These are phyloP conservation scores for Darevskia nairensis DNA, from an alignment of 2,797 vertebrate genomes.

Conservation along the genomic window DNA sequence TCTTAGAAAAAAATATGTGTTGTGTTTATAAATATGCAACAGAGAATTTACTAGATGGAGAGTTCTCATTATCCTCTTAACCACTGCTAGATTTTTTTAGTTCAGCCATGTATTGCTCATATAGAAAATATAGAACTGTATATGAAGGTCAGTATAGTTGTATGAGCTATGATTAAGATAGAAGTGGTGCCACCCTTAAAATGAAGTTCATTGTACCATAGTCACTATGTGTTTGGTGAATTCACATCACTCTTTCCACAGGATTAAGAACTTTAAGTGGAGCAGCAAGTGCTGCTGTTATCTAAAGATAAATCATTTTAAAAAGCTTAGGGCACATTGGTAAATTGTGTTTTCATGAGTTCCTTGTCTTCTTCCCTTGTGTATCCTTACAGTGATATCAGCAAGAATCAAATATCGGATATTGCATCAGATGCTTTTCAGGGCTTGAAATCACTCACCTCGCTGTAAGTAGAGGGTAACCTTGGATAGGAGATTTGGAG, in stretches of 20 bases:
- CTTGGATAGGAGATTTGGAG: constrained; percentile 36
- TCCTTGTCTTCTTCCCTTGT: constrained; percentile 15
- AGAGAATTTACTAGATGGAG: not conserved
- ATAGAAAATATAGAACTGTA: not conserved
- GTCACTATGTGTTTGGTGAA: not conserved
- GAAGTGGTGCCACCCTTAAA: not conserved
- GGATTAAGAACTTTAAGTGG: constrained; percentile 7
- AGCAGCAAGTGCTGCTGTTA: not conserved
- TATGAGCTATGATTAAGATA: not conserved
- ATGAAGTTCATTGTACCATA: not conserved
- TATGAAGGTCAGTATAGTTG: not conserved
- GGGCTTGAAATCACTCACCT: constrained; percentile 95
- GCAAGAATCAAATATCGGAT: constrained; percentile 99
- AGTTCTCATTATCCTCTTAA: not conserved
- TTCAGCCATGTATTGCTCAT: not conserved
- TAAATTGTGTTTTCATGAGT: constrained; percentile 17
- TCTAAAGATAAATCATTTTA: not conserved
- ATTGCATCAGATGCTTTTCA: constrained; percentile 95
- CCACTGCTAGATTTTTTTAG: not conserved
- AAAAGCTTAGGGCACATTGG: not conserved
- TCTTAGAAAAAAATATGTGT: not conserved
- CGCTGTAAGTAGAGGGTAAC: constrained; percentile 88
- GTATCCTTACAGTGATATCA: constrained; percentile 90
- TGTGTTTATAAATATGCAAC: rapidly evolving
- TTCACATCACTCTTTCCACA: not conserved